Evolutionary conservation across 2,888 invertebrate genomes (phyloP), one percentile per base, ranked within the genome.

Genomic region (Watsonalla binaria): DNA sequence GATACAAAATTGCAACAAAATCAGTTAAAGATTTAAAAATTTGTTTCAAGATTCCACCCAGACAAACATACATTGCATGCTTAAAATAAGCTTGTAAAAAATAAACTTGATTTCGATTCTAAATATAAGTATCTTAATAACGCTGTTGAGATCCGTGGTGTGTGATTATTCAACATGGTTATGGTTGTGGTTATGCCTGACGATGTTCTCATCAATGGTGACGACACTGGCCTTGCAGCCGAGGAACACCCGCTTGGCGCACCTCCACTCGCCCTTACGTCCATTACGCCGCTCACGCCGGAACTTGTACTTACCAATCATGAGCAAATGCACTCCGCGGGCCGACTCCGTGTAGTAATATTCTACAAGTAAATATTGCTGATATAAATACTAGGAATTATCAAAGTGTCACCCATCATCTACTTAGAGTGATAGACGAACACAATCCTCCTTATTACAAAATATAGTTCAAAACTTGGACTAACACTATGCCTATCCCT

Each of bases 191-290:
- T 52, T 51, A 15, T 51, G 54, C n/a, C 56, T 58, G 9, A 75
- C 54, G 9, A 76, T 65, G n/a, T 46, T 53, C 9, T 70, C 61
- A 1, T 70, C 60, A 5, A 72, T 5, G 6, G 74, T 75, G n/a
- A 65, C 52, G 42, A 72, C 54, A 14, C 59, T 57, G 9, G 74
- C 71, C 14, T 59, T 68, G 39, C 66, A 77, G 46, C 59, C 65
- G 6, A 47, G 6, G n/a, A 14, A 14, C 2, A 14, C 49, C 57
- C 80, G 83, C 68, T 67, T 80, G 1, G 76, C 67, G 50, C 84
- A 84, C 42, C 84, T 63, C 85, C 85, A 85, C 13, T 83, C 63
- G 0, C 78, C 75, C 62, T 79, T 84, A 2, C 34, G 33, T 34
- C 33, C 0, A 61, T 62, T 0, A 67, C 72, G 47, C 59, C 67